Evolutionary conservation across 2,888 invertebrate genomes (phyloP).

Genomic region (Drosophila acutilabella): DNA sequence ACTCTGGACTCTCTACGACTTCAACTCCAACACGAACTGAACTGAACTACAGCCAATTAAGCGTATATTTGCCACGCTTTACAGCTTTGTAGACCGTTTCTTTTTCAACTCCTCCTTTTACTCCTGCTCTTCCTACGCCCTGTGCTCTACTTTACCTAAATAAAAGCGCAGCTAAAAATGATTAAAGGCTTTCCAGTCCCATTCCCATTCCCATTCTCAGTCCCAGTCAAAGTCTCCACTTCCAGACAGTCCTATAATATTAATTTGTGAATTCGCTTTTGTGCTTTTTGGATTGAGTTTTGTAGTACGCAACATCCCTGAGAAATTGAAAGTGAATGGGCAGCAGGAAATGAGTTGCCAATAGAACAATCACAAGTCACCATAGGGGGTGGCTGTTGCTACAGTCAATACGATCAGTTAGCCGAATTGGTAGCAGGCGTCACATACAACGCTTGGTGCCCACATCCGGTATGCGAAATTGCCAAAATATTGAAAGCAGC

Average conservation of each 20-base stretch:
- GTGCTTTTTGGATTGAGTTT: constrained; percentile 5
- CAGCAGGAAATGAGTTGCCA: constrained; percentile 80
- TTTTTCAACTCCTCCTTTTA: neutral
- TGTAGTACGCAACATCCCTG: constrained; percentile 31
- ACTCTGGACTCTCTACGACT: constrained; percentile 17
- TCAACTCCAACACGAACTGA: constrained; percentile 32
- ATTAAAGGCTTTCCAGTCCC: constrained; percentile 63
- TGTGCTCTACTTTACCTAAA: constrained; percentile 70
- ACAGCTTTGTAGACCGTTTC: constrained; percentile 58
- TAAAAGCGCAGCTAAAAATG: constrained; percentile 67
- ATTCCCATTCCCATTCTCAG: constrained; percentile 28
- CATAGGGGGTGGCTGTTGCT: constrained; percentile 69
- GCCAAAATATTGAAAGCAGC: neutral
- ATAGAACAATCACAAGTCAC: constrained; percentile 76
- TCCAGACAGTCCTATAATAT: constrained; percentile 71
- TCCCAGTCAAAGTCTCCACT: constrained; percentile 3
- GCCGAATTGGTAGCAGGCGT: constrained; percentile 17
- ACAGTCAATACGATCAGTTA: neutral
- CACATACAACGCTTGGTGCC: constrained; percentile 1
- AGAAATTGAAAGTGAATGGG: constrained; percentile 77
- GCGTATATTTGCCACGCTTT: constrained; percentile 81
- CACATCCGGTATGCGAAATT: constrained; percentile 38
- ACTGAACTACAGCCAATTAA: constrained; percentile 72
- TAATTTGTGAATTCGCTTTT: constrained; percentile 69
- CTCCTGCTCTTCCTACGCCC: constrained; percentile 9